Evolutionary conservation across 2,888 invertebrate species (phyloP).

Genomic region (Philhelius pedissequus): DNA sequence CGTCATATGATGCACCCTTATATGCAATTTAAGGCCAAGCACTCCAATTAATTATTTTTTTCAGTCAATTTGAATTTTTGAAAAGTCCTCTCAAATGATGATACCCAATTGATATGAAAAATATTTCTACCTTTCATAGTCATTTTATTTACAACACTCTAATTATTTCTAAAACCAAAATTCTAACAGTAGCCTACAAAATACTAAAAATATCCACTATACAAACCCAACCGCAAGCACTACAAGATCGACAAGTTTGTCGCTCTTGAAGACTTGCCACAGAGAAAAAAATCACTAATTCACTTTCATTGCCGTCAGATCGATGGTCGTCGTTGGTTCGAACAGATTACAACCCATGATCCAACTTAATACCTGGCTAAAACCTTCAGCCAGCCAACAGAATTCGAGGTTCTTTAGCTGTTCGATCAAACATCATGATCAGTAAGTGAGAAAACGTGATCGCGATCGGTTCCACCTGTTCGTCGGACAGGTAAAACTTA

Average conservation of each 20-base stretch:
- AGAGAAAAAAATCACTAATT: slow-evolving; percentile 24
- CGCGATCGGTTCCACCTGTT: slow-evolving; percentile 78
- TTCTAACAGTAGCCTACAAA: slow-evolving; percentile 31
- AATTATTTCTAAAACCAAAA: neutral
- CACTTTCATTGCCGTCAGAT: slow-evolving; percentile 67
- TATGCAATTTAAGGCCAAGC: too few relatives aligned
- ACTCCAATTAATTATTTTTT: too few relatives aligned
- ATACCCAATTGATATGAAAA: too few relatives aligned
- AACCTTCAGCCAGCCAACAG: slow-evolving; percentile 29
- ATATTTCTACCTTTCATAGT: too few relatives aligned
- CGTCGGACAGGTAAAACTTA: slow-evolving; percentile 46
- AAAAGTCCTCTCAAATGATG: too few relatives aligned
- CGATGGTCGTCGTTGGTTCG: slow-evolving; percentile 46
- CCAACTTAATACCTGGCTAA: slow-evolving; percentile 44
- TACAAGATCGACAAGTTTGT: slow-evolving; percentile 58
- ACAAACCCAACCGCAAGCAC: slow-evolving; percentile 42
- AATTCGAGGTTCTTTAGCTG: slow-evolving; percentile 37
- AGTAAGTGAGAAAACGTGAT: slow-evolving; percentile 77
- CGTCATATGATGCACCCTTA: too few relatives aligned
- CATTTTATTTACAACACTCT: neutral
- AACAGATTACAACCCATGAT: slow-evolving; percentile 55
- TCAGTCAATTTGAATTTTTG: too few relatives aligned
- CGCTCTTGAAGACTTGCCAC: neutral
- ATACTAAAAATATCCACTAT: neutral
- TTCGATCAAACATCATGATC: slow-evolving; percentile 70